Base-by-base conservation (phyloP, 2,113 vertebrate species). In the Piprites chloris region DNA sequence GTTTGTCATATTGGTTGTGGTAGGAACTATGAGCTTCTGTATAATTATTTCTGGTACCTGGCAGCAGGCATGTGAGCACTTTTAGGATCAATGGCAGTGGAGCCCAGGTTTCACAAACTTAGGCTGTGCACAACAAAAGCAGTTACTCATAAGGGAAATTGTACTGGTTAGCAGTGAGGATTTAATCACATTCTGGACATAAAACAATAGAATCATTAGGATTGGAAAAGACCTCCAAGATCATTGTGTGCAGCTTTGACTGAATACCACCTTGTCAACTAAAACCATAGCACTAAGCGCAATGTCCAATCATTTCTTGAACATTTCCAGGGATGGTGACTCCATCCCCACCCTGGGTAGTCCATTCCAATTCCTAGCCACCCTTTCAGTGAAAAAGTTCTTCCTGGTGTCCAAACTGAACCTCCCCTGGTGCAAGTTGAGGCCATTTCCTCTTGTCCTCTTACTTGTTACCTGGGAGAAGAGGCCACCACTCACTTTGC, bases 1-100 rank as follows among this genome's bases (percentile, higher is more conserved):
- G 56, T 81, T 69, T 81, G 27, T 59, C 10, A 9, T 56, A 18
- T 9, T 42, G 7, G 1, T 66, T 90, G 73, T 73, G 9, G 8
- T 33, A 50, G 59, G 32, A 80, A 12, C 27, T 47, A 12, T 0
- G 1, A 39, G 9, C 61, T 85, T 65, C 62, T 53, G 3, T 20
- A 11, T 20, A 26, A 71, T 28, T 77, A 49, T 84, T 81, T 63
- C 46, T 62, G 27, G 37, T 62, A 24, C 23, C 28, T 82, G 52
- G 20, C 33, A 88, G 33, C 11, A 55, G 52, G 33, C 35, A 50
- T 1, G 1, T 2, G 1, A 42, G 4, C 21, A 56, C 8, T 26
- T 67, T 18, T 41, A 59, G 13, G 14, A 72, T 24, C 0, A 0
- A 14, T 5, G 26, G 47, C 32, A 84, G 14, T 14, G 14, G n/a